Conservation (phyloP, 2,797 vertebrate species). For the Bucorvus abyssinicus region DNA sequence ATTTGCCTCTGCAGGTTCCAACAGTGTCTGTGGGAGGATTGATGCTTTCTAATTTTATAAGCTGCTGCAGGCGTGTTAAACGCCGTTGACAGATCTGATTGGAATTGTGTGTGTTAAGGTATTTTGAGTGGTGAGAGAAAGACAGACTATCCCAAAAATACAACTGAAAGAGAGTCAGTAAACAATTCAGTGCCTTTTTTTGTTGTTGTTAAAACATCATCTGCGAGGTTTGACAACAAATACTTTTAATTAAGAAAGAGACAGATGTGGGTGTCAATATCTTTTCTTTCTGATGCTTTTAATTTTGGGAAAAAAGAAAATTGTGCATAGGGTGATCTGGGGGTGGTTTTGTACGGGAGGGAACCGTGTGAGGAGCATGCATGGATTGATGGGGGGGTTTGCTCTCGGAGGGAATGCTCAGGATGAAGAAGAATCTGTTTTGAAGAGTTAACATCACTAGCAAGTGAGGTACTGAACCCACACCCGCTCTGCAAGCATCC, state of each 20-base stretch:
- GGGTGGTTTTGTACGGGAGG: not conserved
- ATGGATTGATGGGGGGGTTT: not conserved
- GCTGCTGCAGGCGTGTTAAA: not conserved
- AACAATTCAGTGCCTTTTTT: not conserved
- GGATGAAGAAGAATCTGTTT: not conserved
- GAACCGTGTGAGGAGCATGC: not conserved
- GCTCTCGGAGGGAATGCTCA: not conserved
- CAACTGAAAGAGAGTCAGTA: not conserved
- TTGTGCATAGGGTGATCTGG: not conserved
- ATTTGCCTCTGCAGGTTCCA: not conserved
- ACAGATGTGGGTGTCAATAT: not conserved
- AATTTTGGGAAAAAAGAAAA: not conserved
- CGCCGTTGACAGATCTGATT: not conserved
- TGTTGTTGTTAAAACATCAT: not conserved
- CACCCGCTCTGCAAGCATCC: not conserved
- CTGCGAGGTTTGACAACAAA: not conserved
- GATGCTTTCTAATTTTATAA: not conserved
- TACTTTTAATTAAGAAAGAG: constrained; percentile 1
- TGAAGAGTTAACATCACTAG: not conserved
- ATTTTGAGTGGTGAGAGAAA: not conserved
- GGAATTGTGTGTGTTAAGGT: not conserved
- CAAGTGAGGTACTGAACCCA: not conserved
- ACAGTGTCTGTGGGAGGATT: not conserved
- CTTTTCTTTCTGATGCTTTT: not conserved
- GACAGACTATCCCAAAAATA: not conserved